A percentile compares a stretch with the other conserved stretches of the same genome.
These are phyloP conservation scores for Pocota personata DNA, from an alignment of 2,888 invertebrate genomes.

Conservation along the genomic window DNA sequence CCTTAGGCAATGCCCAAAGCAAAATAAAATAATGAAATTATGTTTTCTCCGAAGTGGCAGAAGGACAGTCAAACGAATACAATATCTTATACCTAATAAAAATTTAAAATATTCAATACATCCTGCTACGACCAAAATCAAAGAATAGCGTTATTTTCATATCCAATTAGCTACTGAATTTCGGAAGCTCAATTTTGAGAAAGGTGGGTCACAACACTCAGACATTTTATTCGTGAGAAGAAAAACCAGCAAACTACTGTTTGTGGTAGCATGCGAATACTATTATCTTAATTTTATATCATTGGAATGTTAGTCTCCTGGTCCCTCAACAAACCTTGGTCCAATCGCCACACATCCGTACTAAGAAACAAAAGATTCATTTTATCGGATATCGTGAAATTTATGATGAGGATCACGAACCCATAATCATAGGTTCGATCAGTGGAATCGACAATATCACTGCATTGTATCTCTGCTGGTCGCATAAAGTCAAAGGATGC, in stretches of 20 bases:
- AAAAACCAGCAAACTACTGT: conserved; percentile 34
- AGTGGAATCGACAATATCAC: not conserved
- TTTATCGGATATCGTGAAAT: conserved; percentile 26
- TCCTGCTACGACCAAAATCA: conserved; percentile 34
- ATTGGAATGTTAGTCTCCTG: conserved; percentile 45
- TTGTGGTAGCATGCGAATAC: conserved; percentile 55
- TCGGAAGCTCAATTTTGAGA: conserved; percentile 56
- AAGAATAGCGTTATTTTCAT: conserved; percentile 15
- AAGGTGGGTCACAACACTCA: conserved; percentile 43
- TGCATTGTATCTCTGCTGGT: not conserved
- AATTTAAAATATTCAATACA: conserved; percentile 51
- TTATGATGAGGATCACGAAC: conserved; percentile 53
- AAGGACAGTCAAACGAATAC: not conserved
- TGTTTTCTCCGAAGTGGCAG: conserved; percentile 38
- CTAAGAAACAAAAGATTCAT: conserved; percentile 23
- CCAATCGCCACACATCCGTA: not conserved
- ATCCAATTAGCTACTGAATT: conserved; percentile 71
- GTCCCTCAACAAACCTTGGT: not conserved
- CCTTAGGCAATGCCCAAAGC: not conserved
- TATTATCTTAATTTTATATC: conserved; percentile 65
- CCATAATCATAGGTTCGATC: conserved; percentile 57
- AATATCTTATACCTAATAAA: not conserved
- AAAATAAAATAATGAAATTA: conserved; percentile 24
- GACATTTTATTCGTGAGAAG: conserved; percentile 49
- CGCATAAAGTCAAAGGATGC: not conserved